phyloP scores from a whole-genome alignment of 2,797 vertebrate genomes.

The Sebastes nivosus region DNA sequence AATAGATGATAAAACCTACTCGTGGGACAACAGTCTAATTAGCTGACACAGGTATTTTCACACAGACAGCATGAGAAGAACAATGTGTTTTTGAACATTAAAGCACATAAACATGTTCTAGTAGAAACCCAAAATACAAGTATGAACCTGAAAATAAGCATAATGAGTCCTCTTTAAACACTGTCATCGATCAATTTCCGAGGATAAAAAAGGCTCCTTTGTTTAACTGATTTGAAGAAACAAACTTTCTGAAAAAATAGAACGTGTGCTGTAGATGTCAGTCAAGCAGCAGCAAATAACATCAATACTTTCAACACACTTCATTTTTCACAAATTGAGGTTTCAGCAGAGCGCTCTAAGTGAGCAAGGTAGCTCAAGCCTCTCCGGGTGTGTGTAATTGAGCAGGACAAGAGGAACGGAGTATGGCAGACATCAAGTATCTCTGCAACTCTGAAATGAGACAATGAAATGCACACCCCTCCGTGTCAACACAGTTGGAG shows the following conservation, averaged over 20 bases:
- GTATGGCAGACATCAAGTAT: constrained; percentile 59
- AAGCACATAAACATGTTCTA: too few relatives aligned
- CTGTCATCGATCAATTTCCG: neutral
- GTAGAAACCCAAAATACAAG: too few relatives aligned
- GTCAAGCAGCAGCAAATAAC: constrained; percentile 3
- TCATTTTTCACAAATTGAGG: constrained; percentile 45
- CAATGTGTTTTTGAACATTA: too few relatives aligned
- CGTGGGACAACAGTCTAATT: too few relatives aligned
- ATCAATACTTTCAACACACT: constrained; percentile 36
- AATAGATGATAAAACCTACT: too few relatives aligned
- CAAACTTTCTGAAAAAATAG: constrained; percentile 13
- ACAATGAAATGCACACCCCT: constrained; percentile 50
- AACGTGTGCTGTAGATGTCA: constrained; percentile 1
- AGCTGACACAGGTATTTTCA: too few relatives aligned
- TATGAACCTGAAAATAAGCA: too few relatives aligned
- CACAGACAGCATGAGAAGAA: too few relatives aligned
- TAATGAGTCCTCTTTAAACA: neutral
- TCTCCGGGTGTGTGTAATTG: constrained; percentile 58
- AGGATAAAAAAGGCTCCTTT: neutral
- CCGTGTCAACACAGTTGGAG: constrained; percentile 50
- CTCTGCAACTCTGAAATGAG: constrained; percentile 46
- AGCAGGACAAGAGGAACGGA: constrained; percentile 59
- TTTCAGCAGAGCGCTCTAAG: constrained; percentile 26
- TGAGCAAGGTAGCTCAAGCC: constrained; percentile 35
- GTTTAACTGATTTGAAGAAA: neutral